Conservation (phyloP, 2,888 invertebrate species). For the Drosophila quinaria region DNA sequence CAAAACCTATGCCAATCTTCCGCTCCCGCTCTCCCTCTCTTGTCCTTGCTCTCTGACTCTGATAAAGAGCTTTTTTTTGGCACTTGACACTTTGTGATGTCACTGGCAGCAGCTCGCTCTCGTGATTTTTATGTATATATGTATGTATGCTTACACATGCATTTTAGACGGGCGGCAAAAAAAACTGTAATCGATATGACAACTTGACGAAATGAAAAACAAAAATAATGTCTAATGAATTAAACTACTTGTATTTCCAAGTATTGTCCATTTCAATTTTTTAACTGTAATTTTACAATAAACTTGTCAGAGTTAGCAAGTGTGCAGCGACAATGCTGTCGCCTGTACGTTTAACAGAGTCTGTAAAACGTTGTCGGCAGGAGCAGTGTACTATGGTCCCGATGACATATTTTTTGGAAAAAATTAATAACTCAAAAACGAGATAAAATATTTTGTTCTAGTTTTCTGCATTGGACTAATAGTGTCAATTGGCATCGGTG, state of each 20-base stretch:
- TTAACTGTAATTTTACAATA: too few relatives aligned
- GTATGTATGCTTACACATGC: conserved; percentile 15
- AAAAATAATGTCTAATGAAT: background rate
- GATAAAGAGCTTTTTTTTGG: conserved; percentile 21
- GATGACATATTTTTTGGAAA: too few relatives aligned
- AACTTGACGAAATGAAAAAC: background rate
- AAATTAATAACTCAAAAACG: too few relatives aligned
- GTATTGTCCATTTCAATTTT: too few relatives aligned
- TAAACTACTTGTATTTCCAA: too few relatives aligned
- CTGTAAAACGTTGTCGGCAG: conserved; percentile 1
- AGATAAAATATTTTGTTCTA: too few relatives aligned
- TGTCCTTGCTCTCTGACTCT: background rate
- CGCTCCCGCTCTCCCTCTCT: background rate
- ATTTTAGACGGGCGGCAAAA: conserved; percentile 35
- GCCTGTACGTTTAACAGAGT: conserved; percentile 26
- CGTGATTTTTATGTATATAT: background rate
- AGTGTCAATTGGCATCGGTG: too few relatives aligned
- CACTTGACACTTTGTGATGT: conserved; percentile 41
- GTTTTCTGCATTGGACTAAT: too few relatives aligned
- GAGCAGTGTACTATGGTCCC: too few relatives aligned
- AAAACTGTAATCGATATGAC: conserved; percentile 1
- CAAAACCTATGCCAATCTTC: conserved; percentile 1
- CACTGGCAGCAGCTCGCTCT: conserved; percentile 15
- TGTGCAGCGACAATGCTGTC: conserved; percentile 29
- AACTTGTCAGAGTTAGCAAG: background rate